Percentiles rank a stretch among this genome's conserved stretches.
Conservation (phyloP, 2,113 vertebrate species). For the Marcusenius ussheri region DNA sequence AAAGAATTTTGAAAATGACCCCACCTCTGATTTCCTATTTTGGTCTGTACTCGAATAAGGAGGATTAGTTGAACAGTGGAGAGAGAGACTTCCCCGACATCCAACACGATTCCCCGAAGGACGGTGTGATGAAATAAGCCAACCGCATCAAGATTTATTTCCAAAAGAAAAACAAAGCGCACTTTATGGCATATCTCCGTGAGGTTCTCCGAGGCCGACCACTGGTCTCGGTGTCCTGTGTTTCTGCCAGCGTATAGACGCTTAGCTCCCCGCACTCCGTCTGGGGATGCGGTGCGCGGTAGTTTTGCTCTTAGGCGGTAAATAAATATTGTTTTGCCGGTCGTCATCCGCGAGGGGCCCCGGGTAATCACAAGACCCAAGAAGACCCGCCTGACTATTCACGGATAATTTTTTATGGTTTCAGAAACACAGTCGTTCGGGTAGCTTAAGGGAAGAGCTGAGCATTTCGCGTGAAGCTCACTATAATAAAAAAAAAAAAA, state of each 20-base stretch:
- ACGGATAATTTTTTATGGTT: background rate
- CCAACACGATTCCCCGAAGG: background rate
- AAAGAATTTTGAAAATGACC: background rate
- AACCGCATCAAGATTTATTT: background rate
- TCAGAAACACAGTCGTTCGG: background rate
- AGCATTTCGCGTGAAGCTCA: background rate
- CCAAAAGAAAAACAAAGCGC: background rate
- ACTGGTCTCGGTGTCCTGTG: background rate
- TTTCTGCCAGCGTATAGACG: background rate
- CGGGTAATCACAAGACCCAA: background rate
- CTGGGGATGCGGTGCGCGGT: background rate
- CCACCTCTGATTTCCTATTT: background rate
- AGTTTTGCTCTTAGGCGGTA: background rate
- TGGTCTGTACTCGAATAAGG: background rate
- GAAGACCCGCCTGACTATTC: background rate
- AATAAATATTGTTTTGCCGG: background rate
- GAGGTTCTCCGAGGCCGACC: background rate
- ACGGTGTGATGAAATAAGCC: background rate
- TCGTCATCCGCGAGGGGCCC: background rate
- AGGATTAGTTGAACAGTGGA: background rate
- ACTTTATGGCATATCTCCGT: background rate
- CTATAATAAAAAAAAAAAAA: background rate
- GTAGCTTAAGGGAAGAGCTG: background rate
- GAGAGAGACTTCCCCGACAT: background rate
- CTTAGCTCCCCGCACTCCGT: background rate